These are phyloP conservation scores for rat (Rattus norvegicus) DNA, from an alignment of 2,113 vertebrate species.

Conservation along the genomic window DNA sequence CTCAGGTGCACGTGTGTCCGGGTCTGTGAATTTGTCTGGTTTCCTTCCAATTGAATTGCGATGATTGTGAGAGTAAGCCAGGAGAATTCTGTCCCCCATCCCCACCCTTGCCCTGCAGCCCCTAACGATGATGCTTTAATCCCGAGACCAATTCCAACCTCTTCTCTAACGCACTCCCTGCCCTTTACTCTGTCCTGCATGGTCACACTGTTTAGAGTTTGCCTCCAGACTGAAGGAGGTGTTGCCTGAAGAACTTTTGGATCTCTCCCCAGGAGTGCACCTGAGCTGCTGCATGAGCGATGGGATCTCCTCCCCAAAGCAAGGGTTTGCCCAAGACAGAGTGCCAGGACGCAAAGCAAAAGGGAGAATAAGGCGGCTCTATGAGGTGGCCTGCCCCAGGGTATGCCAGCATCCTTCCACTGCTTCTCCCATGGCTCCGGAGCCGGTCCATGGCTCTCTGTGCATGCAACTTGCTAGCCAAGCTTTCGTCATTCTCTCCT, in stretches of 20 bases:
- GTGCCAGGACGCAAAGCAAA: slow-evolving; percentile 77
- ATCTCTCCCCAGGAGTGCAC: slow-evolving; percentile 84
- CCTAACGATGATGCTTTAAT: neutral
- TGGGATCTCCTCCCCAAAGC: slow-evolving; percentile 83
- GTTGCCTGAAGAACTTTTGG: slow-evolving; percentile 82
- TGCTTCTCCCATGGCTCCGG: slow-evolving; percentile 44
- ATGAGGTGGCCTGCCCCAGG: slow-evolving; percentile 84
- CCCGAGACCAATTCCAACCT: neutral
- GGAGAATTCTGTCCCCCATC: no score
- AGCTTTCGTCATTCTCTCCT: slow-evolving; percentile 67
- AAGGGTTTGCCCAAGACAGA: neutral
- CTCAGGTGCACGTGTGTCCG: neutral
- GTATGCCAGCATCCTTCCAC: slow-evolving; percentile 72
- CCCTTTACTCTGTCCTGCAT: rapidly evolving
- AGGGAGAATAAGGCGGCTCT: slow-evolving; percentile 83
- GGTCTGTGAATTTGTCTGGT: neutral
- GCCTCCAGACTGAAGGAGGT: slow-evolving; percentile 62
- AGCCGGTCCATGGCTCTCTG: slow-evolving; percentile 61
- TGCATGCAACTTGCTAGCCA: neutral
- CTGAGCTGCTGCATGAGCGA: slow-evolving; percentile 82
- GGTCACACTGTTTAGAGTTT: slow-evolving; percentile 47
- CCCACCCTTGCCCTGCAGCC: neutral
- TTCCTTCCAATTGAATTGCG: neutral
- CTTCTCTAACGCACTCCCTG: neutral
- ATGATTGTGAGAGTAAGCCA: neutral